phyloP scores from a whole-genome alignment of 2,113 vertebrate genomes.

The Periophthalmus modestus region DNA sequence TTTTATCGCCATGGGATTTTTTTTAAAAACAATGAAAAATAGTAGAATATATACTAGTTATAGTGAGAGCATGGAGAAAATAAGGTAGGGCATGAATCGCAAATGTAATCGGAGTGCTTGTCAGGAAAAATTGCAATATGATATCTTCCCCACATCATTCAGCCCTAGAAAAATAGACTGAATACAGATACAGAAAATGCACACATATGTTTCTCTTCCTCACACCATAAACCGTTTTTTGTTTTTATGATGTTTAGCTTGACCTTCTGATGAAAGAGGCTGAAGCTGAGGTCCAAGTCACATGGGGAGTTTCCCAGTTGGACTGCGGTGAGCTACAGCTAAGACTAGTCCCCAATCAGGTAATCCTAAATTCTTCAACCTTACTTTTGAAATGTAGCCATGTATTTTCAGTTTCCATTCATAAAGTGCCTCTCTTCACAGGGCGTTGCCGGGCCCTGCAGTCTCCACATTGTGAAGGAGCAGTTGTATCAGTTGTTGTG shows the following conservation, averaged over 20 bases:
- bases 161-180: no score
- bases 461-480: constrained; percentile 69
- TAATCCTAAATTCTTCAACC: constrained; percentile 26
- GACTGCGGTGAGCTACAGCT: constrained; percentile 68
- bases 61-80: no score
- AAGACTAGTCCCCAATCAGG: constrained; percentile 59
- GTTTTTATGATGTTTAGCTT: constrained; percentile 75
- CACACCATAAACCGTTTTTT: neutral
- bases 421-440: constrained; percentile 19
- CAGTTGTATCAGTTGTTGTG: constrained; percentile 80
- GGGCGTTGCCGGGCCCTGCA: constrained; percentile 44
- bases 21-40: no score
- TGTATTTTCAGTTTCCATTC: neutral
- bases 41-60: no score
- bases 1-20: no score
- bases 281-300: constrained; percentile 80
- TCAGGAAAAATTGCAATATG: no score
- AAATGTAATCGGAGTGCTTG: no score
- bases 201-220: no score
- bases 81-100: no score
- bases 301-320: constrained; percentile 77
- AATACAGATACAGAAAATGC: no score
- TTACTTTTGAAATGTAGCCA: neutral
- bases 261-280: constrained; percentile 84
- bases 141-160: no score